Conservation (phyloP, 2,888 invertebrate genomes). For the Stenotaenia linearis region DNA sequence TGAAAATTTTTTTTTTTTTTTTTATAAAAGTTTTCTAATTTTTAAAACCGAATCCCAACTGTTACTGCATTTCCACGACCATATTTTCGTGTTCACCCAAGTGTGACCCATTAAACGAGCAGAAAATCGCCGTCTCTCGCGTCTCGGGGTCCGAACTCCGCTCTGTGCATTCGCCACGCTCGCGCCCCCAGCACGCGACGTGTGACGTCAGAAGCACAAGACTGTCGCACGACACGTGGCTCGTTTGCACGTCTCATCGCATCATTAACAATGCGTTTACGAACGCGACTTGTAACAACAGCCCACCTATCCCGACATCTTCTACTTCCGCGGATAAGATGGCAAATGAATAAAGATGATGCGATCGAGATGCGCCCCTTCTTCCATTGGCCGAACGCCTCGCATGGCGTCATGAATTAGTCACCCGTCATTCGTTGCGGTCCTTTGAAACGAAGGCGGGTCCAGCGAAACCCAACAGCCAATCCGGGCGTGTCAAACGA, state of each 20-base stretch:
- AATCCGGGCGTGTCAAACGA: neutral
- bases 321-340: neutral
- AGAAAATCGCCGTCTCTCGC: neutral
- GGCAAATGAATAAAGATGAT: neutral
- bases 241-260: neutral
- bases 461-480: neutral
- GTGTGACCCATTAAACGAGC: neutral
- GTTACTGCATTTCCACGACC: neutral
- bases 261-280: neutral
- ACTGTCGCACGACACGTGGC: neutral
- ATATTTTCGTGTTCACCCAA: neutral
- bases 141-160: neutral
- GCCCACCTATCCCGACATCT: neutral
- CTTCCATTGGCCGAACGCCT: neutral
- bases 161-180: constrained; percentile 9
- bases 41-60: neutral
- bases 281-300: neutral
- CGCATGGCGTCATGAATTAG: neutral
- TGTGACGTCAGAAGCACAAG: constrained; percentile 12
- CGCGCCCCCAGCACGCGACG: neutral
- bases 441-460: neutral
- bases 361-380: neutral
- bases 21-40: no score
- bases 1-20: no score
- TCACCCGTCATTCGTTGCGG: constrained; percentile 1